Base-by-base conservation (phyloP, 2,888 invertebrate species). In the Bombylius discolor region DNA sequence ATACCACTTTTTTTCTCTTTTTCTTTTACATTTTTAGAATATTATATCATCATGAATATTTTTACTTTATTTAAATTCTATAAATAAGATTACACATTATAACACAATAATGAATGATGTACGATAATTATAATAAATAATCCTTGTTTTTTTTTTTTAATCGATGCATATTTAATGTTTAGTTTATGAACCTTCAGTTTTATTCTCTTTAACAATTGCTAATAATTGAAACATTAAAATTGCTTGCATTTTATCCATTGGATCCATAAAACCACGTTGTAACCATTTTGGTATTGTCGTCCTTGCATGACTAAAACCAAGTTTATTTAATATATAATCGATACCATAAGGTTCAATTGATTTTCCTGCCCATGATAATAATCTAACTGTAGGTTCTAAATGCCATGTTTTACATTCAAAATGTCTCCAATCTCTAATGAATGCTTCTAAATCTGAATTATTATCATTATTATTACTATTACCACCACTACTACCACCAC, bases 231-330 rank as follows among this genome's bases (percentile, higher is more conserved):
- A 76, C 70, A 89, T 83, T 62, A 89, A 80, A 13, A 90, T 78
- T 12, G 94, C 87, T 58, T 94, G 79, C 57, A 97, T 81, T 71
- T 92, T 91, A 77, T 99, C 98, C 55, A 97, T 77, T 0, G 97
- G 96, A 77, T 99, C 99, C 84, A 99, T 91, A 65, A 96, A 89
- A 13, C 98, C 98, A 55, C 99, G 81, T 76, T 99, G 99, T 78
- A 98, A 83, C 95, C 98, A 99, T 77, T 99, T 99, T 57, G 99
- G 99, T 70, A 99, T 99, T 56, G 99, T 99, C 62, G 92, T 94
- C 62, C 97, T 82, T 12, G 98, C 97, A 76, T 99, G 98, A 58
- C 91, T 87, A 74, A 99, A 98, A 49, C 97, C 97, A 47, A 99
- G 79, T 76, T 97, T 96, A 77, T 97, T 95, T 52, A 99, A 81